Base-by-base conservation (phyloP, 2,888 invertebrate genomes). In the Lepidocyrtinus sp. region DNA sequence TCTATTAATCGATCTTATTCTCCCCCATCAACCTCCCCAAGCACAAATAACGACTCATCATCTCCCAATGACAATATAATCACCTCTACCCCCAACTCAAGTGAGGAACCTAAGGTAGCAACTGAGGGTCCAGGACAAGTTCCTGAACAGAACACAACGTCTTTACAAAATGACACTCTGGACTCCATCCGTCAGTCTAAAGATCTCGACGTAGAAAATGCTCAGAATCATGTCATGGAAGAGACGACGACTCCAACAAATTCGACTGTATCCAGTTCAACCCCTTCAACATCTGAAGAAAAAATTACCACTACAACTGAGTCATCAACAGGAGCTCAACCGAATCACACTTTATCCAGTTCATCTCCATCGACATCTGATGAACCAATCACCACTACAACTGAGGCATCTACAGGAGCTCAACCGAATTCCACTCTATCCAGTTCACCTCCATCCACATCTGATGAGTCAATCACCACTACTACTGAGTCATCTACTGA, bases 101-200 rank as follows among this genome's bases (percentile, higher is more conserved):
- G 5, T 15, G 45, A 15, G 15, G 45, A 45, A 5, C 45, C 45
- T 15, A 5, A 15, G 7, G 7, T 61, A 9, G 65, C 74, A 26
- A 59, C 74, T 17, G 65, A 65, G 36, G 65, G 55, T 2, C 72
- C 72, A 1, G 63, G 59, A 7, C 55, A 74, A 17, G 9, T 27
- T 22, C 55, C 72, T 7, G 25, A 59, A 21, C 62, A 21, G 25
- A 73, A 3, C 59, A 24, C 12, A 1, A 17, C 17, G 9, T 9
- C 12, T 7, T 24, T 45, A 19, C 27, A 27, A 15, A 26, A 45
- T 21, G 50, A 46, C 1, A 17, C n/a, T 67, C 12, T 2, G 1
- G 21, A 1, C 1, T 67, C 67, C 0, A 27, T 7, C 1, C 27
- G 68, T 7, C n/a, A 69, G n/a, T 2, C 24, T 2, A 69, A 69